Conservation (phyloP, 1,140 invertebrate species). For the Eupeodes corollae region DNA sequence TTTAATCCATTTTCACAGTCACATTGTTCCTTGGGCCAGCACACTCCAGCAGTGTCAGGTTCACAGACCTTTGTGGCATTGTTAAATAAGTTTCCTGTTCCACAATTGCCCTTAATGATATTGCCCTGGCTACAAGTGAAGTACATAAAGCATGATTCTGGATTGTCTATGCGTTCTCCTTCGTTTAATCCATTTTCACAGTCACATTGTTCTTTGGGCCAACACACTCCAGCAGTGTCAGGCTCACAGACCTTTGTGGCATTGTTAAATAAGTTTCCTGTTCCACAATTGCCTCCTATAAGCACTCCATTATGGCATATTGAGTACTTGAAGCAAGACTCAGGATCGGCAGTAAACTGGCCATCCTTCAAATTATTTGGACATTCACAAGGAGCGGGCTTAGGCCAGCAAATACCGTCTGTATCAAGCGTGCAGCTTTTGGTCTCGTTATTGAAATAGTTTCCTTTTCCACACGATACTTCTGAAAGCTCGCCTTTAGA, state of each 20-base stretch:
- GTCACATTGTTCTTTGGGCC: not conserved
- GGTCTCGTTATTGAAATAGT: too few relatives aligned
- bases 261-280: too few relatives aligned
- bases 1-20: constrained; percentile 11
- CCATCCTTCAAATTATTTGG: too few relatives aligned
- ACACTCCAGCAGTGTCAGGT: constrained; percentile 7
- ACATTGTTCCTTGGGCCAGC: not conserved
- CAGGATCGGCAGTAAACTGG: too few relatives aligned
- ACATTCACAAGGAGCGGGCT: too few relatives aligned
- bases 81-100: too few relatives aligned
- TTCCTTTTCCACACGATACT: too few relatives aligned
- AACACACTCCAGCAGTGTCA: constrained; percentile 10
- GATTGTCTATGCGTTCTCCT: constrained; percentile 11
- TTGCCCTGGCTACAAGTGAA: constrained; percentile 5
- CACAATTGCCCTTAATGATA: constrained; percentile 3
- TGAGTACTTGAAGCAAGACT: too few relatives aligned
- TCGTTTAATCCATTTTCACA: constrained; percentile 15
- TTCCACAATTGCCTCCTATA: constrained; percentile 1
- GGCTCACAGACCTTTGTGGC: not conserved
- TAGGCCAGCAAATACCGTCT: too few relatives aligned
- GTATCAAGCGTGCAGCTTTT: too few relatives aligned
- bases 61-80: constrained; percentile 1
- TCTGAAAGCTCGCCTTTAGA: too few relatives aligned
- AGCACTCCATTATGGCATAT: constrained; percentile 6
- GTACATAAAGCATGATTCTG: too few relatives aligned